These are phyloP conservation scores for Enteromius unitaeniatus DNA, from an alignment of 2,797 vertebrate genomes.

Conservation along the genomic window DNA sequence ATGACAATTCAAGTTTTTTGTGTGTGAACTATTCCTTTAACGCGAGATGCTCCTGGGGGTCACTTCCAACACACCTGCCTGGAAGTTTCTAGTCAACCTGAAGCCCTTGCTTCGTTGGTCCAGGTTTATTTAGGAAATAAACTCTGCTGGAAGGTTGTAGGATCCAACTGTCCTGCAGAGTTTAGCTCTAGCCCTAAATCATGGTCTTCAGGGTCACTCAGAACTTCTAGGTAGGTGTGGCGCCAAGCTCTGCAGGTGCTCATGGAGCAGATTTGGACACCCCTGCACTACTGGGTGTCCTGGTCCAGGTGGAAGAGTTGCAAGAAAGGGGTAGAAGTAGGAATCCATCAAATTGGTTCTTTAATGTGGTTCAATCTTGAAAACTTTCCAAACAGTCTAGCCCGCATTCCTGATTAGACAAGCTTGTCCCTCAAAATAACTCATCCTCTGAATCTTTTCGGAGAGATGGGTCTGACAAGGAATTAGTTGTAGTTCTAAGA, in stretches of 20 bases:
- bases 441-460: not conserved
- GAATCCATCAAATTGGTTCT: slow-evolving; percentile 24
- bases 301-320: not conserved
- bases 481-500: not conserved
- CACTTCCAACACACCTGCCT: not conserved
- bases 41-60: not conserved
- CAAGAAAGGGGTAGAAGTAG: slow-evolving; percentile 26
- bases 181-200: not conserved
- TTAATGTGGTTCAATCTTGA: slow-evolving; percentile 41
- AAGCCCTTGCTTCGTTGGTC: not conserved
- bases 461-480: not conserved
- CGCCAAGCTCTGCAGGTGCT: too few relatives aligned
- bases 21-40: too few relatives aligned
- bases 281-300: not conserved
- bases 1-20: not conserved
- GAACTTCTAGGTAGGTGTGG: not conserved
- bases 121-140: not conserved
- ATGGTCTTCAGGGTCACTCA: not conserved
- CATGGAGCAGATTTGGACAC: not conserved
- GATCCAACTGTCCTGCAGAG: not conserved
- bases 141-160: not conserved
- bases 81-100: not conserved
- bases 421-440: not conserved
- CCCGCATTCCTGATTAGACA: not conserved
- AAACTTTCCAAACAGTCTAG: not conserved